phyloP scores from a whole-genome alignment of 2,797 vertebrate genomes.

The Manis javanica region DNA sequence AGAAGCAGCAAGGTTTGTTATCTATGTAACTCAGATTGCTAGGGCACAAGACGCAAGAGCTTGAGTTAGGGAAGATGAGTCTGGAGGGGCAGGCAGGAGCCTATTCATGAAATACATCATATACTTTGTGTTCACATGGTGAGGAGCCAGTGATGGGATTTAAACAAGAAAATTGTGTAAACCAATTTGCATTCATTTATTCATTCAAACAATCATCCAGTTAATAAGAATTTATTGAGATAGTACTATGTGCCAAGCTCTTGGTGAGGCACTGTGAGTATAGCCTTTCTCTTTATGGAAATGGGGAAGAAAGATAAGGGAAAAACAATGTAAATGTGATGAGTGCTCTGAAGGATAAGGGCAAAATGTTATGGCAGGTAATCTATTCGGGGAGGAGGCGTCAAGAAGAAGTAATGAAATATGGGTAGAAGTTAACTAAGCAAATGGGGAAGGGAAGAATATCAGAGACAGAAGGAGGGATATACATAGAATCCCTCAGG shows the following conservation, averaged over 20 bases:
- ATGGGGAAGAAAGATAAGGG: not conserved
- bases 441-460: not conserved
- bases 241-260: not conserved
- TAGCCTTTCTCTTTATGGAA: conserved; percentile 36
- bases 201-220: not conserved
- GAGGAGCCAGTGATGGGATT: conserved; percentile 5
- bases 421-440: not conserved
- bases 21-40: not conserved
- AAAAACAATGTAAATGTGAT: conserved; percentile 26
- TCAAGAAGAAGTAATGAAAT: not conserved
- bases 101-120: not conserved
- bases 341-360: not conserved
- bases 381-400: not conserved
- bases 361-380: not conserved
- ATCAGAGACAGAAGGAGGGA: not conserved
- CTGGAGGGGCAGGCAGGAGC: not conserved
- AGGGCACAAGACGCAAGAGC: not conserved
- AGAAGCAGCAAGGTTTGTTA: not conserved
- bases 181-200: conserved; percentile 11
- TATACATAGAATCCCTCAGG: not conserved
- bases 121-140: not conserved
- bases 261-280: not conserved
- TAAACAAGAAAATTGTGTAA: conserved; percentile 16
- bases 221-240: conserved; percentile 51
- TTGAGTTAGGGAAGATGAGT: not conserved